A percentile compares a stretch with the other conserved stretches of the same genome.
Evolutionary conservation across 2,888 invertebrate species (phyloP).

Genomic region (Trilocha varians): DNA sequence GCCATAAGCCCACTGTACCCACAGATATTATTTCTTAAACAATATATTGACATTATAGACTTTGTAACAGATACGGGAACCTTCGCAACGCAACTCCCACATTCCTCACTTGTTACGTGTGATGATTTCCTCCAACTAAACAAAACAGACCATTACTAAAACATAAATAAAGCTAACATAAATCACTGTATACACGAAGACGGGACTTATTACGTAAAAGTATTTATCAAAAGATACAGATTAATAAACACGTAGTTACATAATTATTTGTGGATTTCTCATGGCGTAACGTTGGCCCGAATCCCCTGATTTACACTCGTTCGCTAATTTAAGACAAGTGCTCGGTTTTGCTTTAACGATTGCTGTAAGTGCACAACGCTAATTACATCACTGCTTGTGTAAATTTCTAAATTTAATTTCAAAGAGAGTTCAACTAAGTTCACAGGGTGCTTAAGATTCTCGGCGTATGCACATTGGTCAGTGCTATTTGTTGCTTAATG

Average conservation of each 20-base stretch:
- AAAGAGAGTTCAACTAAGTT: not conserved
- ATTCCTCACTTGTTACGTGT: no score
- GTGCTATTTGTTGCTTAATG: no score
- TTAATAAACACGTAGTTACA: conserved; percentile 34
- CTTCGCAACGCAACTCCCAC: no score
- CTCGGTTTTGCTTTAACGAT: conserved; percentile 26
- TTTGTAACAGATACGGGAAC: no score
- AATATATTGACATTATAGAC: no score
- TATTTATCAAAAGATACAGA: not conserved
- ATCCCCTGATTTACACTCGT: conserved; percentile 50
- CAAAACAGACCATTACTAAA: no score
- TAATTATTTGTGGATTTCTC: conserved; percentile 40
- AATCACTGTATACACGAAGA: not conserved
- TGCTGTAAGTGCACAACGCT: conserved; percentile 12
- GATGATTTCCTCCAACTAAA: no score
- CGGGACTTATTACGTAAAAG: not conserved
- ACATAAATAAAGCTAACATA: not conserved
- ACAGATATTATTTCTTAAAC: no score
- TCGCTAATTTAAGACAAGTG: conserved; percentile 56
- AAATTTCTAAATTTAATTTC: conserved; percentile 1
- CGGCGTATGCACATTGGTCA: no score
- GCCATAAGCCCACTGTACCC: no score
- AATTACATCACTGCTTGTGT: conserved; percentile 12
- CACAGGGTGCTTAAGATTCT: no score
- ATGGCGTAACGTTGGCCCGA: conserved; percentile 47